Evolutionary conservation across 2,888 invertebrate genomes (phyloP).

Genomic region (Maniola hyperantus): DNA sequence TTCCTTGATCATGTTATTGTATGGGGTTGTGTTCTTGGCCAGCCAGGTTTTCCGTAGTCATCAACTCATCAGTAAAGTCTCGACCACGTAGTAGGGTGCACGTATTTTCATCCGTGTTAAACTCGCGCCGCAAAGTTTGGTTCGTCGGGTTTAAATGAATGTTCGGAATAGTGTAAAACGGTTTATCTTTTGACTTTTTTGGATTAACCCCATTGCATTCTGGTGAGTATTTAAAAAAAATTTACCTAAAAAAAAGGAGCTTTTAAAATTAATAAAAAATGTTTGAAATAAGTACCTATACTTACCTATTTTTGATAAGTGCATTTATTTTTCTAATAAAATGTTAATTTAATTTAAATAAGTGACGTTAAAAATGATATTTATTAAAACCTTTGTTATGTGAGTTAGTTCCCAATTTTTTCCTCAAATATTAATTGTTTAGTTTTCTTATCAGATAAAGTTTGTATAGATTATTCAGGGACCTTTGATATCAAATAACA

Average conservation of each 20-base stretch:
- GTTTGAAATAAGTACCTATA: no score
- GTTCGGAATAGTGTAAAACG: slow-evolving; percentile 1
- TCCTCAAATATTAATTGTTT: not conserved
- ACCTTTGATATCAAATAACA: not conserved
- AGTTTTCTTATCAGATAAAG: not conserved
- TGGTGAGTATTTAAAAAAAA: not conserved
- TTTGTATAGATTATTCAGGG: not conserved
- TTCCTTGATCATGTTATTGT: not conserved
- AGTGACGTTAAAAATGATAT: no score
- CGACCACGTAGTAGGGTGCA: not conserved
- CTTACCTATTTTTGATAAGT: no score
- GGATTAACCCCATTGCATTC: not conserved
- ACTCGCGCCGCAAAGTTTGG: slow-evolving; percentile 13
- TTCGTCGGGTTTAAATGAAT: not conserved
- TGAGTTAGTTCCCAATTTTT: not conserved
- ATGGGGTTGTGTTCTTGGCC: slow-evolving; percentile 2
- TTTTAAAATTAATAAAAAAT: no score
- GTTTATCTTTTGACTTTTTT: not conserved
- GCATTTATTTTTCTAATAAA: no score
- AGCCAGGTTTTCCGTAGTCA: not conserved
- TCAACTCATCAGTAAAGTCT: slow-evolving; percentile 8
- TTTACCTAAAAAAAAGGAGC: no score
- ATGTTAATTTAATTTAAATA: no score
- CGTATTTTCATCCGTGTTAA: not conserved
- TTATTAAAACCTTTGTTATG: no score